Evolutionary conservation across 1,140 invertebrate species (phyloP).

Genomic region (Oppia nitens): DNA sequence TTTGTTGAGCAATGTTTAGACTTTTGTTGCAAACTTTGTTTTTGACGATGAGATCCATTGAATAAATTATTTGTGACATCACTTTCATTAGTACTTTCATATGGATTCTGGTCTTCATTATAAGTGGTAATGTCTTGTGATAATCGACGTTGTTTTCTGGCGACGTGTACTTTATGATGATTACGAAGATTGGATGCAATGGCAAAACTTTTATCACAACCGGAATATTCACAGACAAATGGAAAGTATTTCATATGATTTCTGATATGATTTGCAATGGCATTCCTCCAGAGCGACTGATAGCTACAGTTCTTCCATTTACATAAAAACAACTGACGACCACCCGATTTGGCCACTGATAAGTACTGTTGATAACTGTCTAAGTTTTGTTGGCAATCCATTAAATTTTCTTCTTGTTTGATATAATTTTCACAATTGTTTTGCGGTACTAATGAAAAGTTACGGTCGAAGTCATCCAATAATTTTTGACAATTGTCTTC

Average conservation of each 20-base stretch:
- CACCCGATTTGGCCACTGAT: neutral
- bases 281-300: neutral
- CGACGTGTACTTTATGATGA: conserved; percentile 24
- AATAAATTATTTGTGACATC: too few species aligned
- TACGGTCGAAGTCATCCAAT: neutral
- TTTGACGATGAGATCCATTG: too few species aligned
- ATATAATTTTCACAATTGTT: neutral
- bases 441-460: too few species aligned
- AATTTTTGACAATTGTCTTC: neutral
- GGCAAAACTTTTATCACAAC: conserved; percentile 27
- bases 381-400: neutral
- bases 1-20: too few species aligned
- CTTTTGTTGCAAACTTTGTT: too few species aligned
- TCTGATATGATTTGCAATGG: neutral
- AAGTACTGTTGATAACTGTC: neutral
- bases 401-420: neutral
- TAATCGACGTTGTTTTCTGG: too few species aligned
- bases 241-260: conserved; percentile 7
- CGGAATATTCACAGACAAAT: conserved; percentile 21
- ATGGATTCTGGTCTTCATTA: too few species aligned
- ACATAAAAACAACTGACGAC: neutral
- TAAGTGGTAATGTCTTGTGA: too few species aligned
- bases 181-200: conserved; percentile 25
- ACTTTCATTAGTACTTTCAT: too few species aligned
- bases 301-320: neutral